Evolutionary conservation across 2,113 vertebrate genomes (phyloP).

Genomic region (Trachemys scripta): DNA sequence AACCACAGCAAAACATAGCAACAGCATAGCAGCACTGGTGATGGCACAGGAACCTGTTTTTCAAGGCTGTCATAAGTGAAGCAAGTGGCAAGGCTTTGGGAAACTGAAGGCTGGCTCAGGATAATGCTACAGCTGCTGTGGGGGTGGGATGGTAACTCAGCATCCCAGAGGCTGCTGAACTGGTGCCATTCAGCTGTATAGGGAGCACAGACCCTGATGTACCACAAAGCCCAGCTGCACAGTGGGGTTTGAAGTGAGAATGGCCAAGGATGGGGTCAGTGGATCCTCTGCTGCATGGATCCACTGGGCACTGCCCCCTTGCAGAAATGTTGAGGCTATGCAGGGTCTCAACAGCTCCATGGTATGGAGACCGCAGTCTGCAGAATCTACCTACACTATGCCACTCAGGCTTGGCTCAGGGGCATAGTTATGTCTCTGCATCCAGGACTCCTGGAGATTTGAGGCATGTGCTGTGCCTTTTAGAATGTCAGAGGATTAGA

Average conservation of each 20-base stretch:
- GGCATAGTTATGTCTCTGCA: neutral
- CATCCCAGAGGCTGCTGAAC: neutral
- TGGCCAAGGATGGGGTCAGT: neutral
- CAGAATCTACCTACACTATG: rapidly evolving
- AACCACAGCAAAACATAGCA: conserved; percentile 74
- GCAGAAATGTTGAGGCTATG: neutral
- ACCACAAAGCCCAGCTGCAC: neutral
- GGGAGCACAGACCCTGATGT: neutral
- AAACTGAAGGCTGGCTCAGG: neutral
- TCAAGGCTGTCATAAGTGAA: neutral
- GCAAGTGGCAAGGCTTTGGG: conserved; percentile 33
- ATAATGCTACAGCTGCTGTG: neutral
- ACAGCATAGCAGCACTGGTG: conserved; percentile 65
- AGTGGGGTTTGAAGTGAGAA: neutral
- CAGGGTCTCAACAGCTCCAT: neutral
- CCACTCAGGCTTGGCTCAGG: rapidly evolving
- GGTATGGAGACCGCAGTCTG: neutral
- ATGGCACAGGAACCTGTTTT: neutral
- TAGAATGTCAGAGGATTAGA: neutral
- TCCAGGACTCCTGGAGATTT: neutral
- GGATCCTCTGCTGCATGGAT: neutral
- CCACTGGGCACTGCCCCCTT: neutral
- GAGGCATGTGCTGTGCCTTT: neutral
- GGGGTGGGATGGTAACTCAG: conserved; percentile 4
- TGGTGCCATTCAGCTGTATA: neutral